A percentile compares a stretch with the other conserved stretches of the same genome.
Evolutionary conservation across 2,888 invertebrate species (phyloP).

Genomic region (Cyaniris semiargus): DNA sequence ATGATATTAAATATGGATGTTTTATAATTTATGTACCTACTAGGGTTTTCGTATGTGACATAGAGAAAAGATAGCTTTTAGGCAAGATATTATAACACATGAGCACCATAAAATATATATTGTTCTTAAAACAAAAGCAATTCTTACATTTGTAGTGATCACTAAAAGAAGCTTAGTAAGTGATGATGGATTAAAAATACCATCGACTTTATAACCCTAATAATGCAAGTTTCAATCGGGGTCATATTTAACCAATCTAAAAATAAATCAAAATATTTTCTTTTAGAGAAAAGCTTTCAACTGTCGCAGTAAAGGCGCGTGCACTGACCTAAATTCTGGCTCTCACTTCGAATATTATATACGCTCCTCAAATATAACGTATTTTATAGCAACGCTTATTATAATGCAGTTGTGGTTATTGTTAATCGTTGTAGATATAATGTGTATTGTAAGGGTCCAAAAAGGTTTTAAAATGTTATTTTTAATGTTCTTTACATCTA

Average conservation of each 20-base stretch:
- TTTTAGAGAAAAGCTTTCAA: slow-evolving; percentile 53
- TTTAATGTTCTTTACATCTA: too few relatives aligned
- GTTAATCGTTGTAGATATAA: not conserved
- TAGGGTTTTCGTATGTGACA: too few relatives aligned
- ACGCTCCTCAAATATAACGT: slow-evolving; percentile 52
- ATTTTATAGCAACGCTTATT: slow-evolving; percentile 40
- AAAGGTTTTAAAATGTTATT: not conserved
- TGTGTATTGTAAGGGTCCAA: not conserved
- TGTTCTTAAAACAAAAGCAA: too few relatives aligned
- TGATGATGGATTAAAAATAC: too few relatives aligned
- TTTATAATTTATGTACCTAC: too few relatives aligned
- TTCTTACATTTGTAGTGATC: too few relatives aligned
- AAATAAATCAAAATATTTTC: slow-evolving; percentile 54
- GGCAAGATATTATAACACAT: too few relatives aligned
- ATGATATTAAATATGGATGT: too few relatives aligned
- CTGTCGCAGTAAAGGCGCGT: slow-evolving; percentile 49
- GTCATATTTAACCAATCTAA: slow-evolving; percentile 34
- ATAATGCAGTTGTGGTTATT: slow-evolving; percentile 26
- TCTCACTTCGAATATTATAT: slow-evolving; percentile 53
- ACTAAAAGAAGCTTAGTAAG: too few relatives aligned
- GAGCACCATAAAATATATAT: too few relatives aligned
- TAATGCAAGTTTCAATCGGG: slow-evolving; percentile 9
- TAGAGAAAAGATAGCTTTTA: too few relatives aligned
- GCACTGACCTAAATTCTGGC: slow-evolving; percentile 58
- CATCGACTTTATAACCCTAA: not conserved